Percentiles rank a stretch among this genome's conserved stretches.
These are phyloP conservation scores for Ardeotis arabs DNA, from an alignment of 2,113 vertebrate genomes.

Conservation along the genomic window DNA sequence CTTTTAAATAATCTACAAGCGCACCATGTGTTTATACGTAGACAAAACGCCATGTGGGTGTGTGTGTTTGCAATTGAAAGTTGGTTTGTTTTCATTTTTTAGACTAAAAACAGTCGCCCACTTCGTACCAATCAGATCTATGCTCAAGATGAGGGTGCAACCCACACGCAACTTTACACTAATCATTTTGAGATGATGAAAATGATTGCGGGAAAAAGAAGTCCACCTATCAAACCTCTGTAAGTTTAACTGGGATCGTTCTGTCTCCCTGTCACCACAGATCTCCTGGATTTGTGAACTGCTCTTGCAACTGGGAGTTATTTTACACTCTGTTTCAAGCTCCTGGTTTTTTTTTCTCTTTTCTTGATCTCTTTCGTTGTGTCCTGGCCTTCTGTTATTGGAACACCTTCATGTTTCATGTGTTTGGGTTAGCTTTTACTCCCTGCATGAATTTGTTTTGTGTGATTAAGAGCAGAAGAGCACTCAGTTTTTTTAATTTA, in stretches of 20 bases:
- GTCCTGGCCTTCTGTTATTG: background rate
- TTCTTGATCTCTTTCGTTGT: background rate
- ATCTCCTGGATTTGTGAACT: background rate
- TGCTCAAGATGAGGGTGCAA: slow-evolving; percentile 90
- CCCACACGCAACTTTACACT: slow-evolving; percentile 89
- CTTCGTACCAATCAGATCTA: slow-evolving; percentile 92
- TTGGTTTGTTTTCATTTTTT: slow-evolving; percentile 36
- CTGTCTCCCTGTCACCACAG: background rate
- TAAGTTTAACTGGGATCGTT: slow-evolving; percentile 66
- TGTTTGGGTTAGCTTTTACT: background rate
- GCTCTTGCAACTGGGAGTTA: background rate
- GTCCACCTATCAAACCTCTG: slow-evolving; percentile 90
- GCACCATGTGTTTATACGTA: slow-evolving; percentile 26
- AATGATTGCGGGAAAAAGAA: slow-evolving; percentile 91
- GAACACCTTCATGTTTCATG: background rate
- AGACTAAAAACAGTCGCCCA: slow-evolving; percentile 93
- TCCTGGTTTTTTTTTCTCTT: background rate
- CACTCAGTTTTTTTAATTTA: background rate
- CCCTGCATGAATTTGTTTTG: background rate
- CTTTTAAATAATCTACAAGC: slow-evolving; percentile 48
- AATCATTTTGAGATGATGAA: slow-evolving; percentile 93
- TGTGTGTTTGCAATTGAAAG: slow-evolving; percentile 4
- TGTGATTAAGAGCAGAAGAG: background rate
- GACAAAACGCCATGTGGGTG: background rate
- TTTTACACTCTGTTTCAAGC: background rate